Evolutionary conservation across 23 tunicate species (phyloP), one percentile per base, ranked within the genome.

Genomic region (Phallusia fumigata): DNA sequence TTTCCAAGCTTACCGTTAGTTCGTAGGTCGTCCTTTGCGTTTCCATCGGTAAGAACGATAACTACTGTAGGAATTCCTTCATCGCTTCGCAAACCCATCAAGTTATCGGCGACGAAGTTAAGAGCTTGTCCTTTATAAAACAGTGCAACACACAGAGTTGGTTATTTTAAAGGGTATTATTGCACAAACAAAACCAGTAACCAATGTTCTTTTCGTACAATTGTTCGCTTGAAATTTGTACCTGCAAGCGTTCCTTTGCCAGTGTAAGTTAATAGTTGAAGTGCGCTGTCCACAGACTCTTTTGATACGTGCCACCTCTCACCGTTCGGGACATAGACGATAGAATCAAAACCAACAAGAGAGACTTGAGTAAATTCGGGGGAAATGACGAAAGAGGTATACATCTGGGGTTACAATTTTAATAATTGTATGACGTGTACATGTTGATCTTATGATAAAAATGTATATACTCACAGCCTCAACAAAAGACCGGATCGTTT

Each of bases 241-340:
- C 91, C 91, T 76, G 91, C 77, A 12, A 75, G 47, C 12, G 91
- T 88, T 35, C 91, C 91, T 21, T 74, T 64, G 40, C 91, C 91
- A 31, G 81, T 50, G 78, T 72, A 88, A 26, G 40, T 33, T 53
- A 88, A 28, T 15, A 36, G 31, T 19, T 65, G 53, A 28, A 88
- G n/a, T 16, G 86, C 86, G 18, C 44, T 28, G 36, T 82, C 83
- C 52, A 88, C 51, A 30, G 83, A 74, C 30, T n/a, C 51, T 33
- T 82, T 64, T 16, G 78, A 58, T 18, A 58, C 47, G 58, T 82
- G 83, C 80, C 80, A 77, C 30, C 33, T 32, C 0, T 52, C 81
- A 35, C 47, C 74, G 3, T 87, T 74, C 11, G 75, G 76, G 12
- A 58, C 47, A 22, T 32, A 40, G 11, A 88, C 77, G 31, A 45